Conservation (phyloP, 2,113 vertebrate species). For the Capreolus pygargus region DNA sequence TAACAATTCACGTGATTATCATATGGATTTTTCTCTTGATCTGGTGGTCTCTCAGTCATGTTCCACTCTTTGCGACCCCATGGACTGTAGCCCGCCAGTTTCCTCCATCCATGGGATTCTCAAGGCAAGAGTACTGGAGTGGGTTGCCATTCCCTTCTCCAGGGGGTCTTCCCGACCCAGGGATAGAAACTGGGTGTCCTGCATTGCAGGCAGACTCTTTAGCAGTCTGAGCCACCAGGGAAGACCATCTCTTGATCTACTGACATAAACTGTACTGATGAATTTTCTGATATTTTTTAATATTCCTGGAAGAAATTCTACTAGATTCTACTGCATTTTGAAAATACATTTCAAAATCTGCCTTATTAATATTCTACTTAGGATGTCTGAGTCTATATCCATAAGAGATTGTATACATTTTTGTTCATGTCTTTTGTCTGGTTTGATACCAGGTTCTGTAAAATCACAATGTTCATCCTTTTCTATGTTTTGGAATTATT, state of each 20-base stretch:
- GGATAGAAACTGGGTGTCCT: neutral
- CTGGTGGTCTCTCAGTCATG: neutral
- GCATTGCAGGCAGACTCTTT: neutral
- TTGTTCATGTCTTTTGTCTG: neutral
- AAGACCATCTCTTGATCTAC: neutral
- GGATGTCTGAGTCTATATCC: neutral
- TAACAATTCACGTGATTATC: neutral
- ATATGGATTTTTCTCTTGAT: neutral
- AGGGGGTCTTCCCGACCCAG: neutral
- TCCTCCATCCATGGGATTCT: neutral
- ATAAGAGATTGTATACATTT: neutral
- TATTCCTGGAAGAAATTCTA: neutral
- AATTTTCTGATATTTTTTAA: neutral
- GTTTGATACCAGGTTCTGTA: neutral
- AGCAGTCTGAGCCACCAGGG: neutral
- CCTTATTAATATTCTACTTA: constrained; percentile 6
- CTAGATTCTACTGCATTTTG: neutral
- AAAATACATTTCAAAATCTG: neutral
- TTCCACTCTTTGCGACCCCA: neutral
- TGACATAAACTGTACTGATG: neutral
- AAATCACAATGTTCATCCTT: neutral
- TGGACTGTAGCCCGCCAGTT: neutral
- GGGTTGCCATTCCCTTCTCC: neutral
- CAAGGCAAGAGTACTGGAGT: neutral
- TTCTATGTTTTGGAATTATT: neutral